Conservation (phyloP, 1,140 invertebrate genomes). For the Ceratosolen solmsi region DNA sequence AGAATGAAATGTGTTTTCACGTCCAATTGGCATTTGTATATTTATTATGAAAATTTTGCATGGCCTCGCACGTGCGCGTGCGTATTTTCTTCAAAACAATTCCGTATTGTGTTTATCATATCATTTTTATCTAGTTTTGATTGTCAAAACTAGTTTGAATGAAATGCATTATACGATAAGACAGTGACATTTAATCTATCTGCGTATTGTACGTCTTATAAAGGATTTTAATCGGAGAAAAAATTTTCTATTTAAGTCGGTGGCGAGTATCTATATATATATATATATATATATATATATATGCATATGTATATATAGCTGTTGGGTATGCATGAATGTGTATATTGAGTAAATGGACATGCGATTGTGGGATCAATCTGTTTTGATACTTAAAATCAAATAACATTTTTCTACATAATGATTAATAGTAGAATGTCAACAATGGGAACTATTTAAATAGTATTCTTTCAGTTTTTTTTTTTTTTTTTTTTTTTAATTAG, state of each 20-base stretch:
- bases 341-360: too few relatives aligned
- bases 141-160: neutral
- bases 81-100: conserved; percentile 40
- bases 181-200: neutral
- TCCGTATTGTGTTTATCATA: conserved; percentile 1
- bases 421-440: too few relatives aligned
- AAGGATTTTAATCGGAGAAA: neutral
- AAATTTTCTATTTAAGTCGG: neutral
- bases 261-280: neutral
- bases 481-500: too few relatives aligned
- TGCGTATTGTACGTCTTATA: neutral
- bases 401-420: too few relatives aligned
- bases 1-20: neutral
- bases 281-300: neutral
- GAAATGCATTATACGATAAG: neutral
- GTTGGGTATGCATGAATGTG: neutral
- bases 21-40: neutral
- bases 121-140: neutral
- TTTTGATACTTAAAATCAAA: neutral
- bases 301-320: neutral
- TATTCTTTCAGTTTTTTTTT: too few relatives aligned
- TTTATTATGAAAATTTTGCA: neutral
- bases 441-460: too few relatives aligned
- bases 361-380: neutral
- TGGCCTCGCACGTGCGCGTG: conserved; percentile 27